These are phyloP conservation scores for Drosophila takahashii DNA, from an alignment of 1,140 invertebrate species.

Conservation along the genomic window DNA sequence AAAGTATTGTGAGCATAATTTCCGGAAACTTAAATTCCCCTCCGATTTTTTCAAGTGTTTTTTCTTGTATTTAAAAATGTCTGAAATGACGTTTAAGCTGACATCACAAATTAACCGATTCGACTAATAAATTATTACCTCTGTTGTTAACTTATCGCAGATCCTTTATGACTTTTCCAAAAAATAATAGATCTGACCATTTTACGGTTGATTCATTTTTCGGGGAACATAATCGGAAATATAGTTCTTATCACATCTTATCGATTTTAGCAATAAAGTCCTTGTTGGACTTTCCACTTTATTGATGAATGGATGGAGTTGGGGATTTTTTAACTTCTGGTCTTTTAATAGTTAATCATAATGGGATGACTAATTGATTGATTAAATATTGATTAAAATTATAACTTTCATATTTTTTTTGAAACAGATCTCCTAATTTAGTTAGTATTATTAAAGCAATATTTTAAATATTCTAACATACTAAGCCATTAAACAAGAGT, in stretches of 20 bases:
- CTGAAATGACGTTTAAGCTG: no score
- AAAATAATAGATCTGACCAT: background rate
- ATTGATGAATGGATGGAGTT: background rate
- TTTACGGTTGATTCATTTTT: conserved; percentile 3
- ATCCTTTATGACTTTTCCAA: background rate
- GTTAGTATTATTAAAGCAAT: background rate
- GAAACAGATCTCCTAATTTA: no score
- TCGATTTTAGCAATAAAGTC: background rate
- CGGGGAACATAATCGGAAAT: background rate
- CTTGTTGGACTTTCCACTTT: conserved; percentile 3
- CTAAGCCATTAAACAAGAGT: background rate
- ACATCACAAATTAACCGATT: background rate
- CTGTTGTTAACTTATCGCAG: background rate
- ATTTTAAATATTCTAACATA: no score
- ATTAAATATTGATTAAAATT: no score
- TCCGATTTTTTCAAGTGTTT: no score
- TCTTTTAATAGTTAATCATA: no score
- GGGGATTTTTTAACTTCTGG: background rate
- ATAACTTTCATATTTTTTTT: no score
- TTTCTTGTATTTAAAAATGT: no score
- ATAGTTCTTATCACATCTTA: conserved; percentile 5
- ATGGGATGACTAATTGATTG: no score
- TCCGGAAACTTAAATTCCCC: no score
- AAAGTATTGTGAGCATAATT: no score
- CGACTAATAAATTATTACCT: conserved; percentile 9